phyloP scores from a whole-genome alignment of 2,113 vertebrate species.

The Cebus imitator region DNA sequence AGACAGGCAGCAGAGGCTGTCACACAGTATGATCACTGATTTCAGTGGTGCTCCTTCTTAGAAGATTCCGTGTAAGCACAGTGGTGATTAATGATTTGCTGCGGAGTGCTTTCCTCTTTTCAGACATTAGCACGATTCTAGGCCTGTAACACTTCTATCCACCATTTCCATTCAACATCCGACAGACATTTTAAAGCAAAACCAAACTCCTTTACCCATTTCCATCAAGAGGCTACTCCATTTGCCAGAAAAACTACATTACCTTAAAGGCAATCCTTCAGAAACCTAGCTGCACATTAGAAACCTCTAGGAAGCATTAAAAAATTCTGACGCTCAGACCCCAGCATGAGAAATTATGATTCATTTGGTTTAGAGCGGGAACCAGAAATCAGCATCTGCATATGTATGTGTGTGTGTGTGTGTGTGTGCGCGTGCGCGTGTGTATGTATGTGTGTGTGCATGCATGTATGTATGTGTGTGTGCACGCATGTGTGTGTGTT shows the following conservation, averaged over 20 bases:
- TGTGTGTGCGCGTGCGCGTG: background rate
- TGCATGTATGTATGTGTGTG: background rate
- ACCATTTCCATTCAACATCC: background rate
- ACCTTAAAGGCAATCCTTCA: background rate
- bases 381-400: background rate
- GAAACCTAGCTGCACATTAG: background rate
- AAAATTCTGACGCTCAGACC: background rate
- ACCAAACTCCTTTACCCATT: constrained; percentile 43
- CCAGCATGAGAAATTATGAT: background rate
- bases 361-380: background rate
- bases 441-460: too few species aligned
- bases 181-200: constrained; percentile 23
- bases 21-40: background rate
- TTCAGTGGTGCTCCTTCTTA: background rate
- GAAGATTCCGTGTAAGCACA: background rate
- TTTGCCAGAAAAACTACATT: background rate
- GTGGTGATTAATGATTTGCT: background rate
- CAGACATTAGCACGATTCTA: constrained; percentile 27
- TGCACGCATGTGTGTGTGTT: background rate
- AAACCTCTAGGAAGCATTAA: background rate
- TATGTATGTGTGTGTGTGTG: background rate
- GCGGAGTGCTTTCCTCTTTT: background rate
- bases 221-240: background rate
- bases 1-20: background rate
- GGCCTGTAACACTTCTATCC: background rate